Base-by-base conservation (phyloP, 2,888 invertebrate genomes). In the Yponomeuta malinellus region DNA sequence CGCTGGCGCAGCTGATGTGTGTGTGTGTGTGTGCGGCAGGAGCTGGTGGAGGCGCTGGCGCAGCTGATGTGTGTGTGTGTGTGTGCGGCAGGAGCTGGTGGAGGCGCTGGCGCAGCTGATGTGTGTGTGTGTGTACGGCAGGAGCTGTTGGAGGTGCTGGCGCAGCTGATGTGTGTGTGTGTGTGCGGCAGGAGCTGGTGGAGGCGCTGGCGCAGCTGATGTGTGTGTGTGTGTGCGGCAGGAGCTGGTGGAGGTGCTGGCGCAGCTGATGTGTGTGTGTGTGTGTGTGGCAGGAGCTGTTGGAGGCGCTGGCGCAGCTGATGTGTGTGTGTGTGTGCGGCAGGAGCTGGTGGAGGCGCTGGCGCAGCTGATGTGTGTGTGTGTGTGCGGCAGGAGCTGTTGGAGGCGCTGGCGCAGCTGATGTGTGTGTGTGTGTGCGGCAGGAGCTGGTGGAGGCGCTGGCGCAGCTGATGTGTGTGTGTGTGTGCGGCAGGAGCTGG, bases 251-350 rank as follows among this genome's bases (percentile, higher is more conserved):
- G 93, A 94, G 75, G 94, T 95, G 63, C 93, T 97, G 74, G 95
- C 95, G 52, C 93, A 93, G 78, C 95, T 97, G 95, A 93, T 94
- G 81, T 23, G 23, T 23, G 23, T 23, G 23, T 23, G 23, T 23
- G 23, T 23, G 23, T 23, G 23, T 23, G 33, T 33, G 52, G 12
- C 81, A 90, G 85, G 95, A 95, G 76, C 90, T 98, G 48, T 90
- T 98, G 71, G 93, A 94, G 75, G 94, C 95, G 63, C 93, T 97
- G 74, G 95, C 95, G 52, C 93, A 93, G 78, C 95, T 97, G 95
- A 93, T 94, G 81, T 23, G 23, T 23, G 23, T 23, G 33, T 33
- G 33, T 33, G 33, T 4, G 33, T 43, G 43, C 15, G 52, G 12
- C 81, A 90, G 85, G 95, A 95, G 76, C 90, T 98, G 48, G 90